These are phyloP conservation scores for Chanos chanos DNA, from an alignment of 2,797 vertebrate species.

Conservation along the genomic window DNA sequence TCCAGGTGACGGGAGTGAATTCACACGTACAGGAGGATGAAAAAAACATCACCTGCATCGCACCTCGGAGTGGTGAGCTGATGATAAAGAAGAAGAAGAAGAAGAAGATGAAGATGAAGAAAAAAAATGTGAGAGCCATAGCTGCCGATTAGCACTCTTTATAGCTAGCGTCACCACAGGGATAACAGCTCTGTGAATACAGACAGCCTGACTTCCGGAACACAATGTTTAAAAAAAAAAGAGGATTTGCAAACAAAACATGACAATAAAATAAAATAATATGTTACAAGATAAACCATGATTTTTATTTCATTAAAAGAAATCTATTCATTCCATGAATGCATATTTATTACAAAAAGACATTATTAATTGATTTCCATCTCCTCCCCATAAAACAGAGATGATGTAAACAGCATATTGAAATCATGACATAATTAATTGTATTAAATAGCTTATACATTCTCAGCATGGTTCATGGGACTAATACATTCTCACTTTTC, in stretches of 20 bases:
- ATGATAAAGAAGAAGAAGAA: constrained; percentile 69
- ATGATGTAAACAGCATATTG: constrained; percentile 47
- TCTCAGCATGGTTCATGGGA: constrained; percentile 48
- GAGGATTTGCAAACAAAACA: too few species aligned
- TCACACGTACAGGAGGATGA: too few species aligned
- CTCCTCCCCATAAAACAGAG: constrained; percentile 49
- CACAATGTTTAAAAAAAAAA: too few species aligned
- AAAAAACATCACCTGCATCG: constrained; percentile 34
- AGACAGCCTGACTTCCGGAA: constrained; percentile 66
- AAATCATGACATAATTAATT: constrained; percentile 66
- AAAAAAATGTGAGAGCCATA: constrained; percentile 55
- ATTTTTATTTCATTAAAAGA: too few species aligned
- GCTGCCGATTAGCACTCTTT: constrained; percentile 67
- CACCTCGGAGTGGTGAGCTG: constrained; percentile 46
- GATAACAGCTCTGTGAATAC: constrained; percentile 55
- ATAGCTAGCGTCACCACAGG: constrained; percentile 63
- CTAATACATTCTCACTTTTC: constrained; percentile 52
- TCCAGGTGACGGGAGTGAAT: too few species aligned
- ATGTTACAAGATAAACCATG: too few species aligned
- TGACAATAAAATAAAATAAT: too few species aligned
- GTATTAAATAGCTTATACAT: constrained; percentile 63
- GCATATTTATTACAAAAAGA: constrained; percentile 56
- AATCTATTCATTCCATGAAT: constrained; percentile 39
- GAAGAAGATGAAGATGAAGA: too few species aligned
- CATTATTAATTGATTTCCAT: constrained; percentile 69